Percentiles rank a stretch among this genome's conserved stretches.
These are phyloP conservation scores for Mesocricetus auratus DNA, from an alignment of 2,113 vertebrate genomes.

Conservation along the genomic window DNA sequence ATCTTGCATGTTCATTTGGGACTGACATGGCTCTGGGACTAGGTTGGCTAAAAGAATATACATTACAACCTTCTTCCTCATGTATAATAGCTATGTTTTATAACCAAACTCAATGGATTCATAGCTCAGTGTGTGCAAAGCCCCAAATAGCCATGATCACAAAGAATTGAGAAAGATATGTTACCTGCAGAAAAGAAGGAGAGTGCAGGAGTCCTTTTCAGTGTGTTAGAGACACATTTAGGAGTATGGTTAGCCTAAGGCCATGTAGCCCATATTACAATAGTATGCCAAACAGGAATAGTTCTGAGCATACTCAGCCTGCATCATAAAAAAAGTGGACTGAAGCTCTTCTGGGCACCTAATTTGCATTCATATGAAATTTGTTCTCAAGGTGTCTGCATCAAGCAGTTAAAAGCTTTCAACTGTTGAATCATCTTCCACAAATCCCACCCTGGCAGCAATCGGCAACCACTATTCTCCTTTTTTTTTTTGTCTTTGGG, in stretches of 20 bases:
- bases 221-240: too few species aligned
- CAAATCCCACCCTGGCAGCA: background rate
- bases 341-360: background rate
- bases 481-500: too few species aligned
- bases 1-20: too few species aligned
- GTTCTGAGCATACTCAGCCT: background rate
- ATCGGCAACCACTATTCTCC: background rate
- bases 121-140: background rate
- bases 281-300: background rate
- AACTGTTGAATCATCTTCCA: background rate
- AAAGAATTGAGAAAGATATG: background rate
- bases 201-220: background rate
- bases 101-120: background rate
- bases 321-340: background rate
- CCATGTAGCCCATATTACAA: background rate
- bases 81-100: background rate
- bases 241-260: background rate
- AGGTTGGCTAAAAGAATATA: too few species aligned
- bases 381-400: background rate
- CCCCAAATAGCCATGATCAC: too few species aligned
- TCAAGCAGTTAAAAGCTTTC: background rate
- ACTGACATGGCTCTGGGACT: too few species aligned
- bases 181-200: background rate
- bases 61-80: too few species aligned
- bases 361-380: background rate